These are phyloP conservation scores for Theretra japonica DNA, from an alignment of 2,888 invertebrate species.

Conservation along the genomic window DNA sequence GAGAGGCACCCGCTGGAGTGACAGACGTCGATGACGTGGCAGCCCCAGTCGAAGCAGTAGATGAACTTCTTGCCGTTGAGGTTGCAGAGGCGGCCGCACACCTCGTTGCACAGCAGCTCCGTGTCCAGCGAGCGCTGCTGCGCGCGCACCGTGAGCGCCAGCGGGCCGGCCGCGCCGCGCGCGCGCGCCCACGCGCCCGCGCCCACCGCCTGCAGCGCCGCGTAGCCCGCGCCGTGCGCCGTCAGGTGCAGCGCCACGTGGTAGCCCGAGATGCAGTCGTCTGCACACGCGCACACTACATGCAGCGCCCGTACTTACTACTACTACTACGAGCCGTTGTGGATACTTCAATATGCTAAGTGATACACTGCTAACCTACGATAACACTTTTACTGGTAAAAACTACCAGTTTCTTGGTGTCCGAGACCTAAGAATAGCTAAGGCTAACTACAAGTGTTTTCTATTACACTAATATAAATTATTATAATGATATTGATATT, in stretches of 20 bases:
- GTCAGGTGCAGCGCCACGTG: conserved; percentile 89
- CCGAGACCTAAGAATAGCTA: no score
- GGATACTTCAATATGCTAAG: no score
- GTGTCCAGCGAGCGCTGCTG: conserved; percentile 78
- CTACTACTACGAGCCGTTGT: no score
- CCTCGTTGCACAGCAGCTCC: conserved; percentile 79
- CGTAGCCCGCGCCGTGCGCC: conserved; percentile 88
- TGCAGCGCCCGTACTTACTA: no score
- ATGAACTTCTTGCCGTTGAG: conserved; percentile 76
- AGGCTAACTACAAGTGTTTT: no score
- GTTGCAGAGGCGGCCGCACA: conserved; percentile 77
- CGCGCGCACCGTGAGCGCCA: conserved; percentile 65
- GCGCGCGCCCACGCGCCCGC: conserved; percentile 80
- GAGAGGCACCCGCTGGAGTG: conserved; percentile 81
- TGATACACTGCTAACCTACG: no score
- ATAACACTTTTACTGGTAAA: no score
- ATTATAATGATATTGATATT: not conserved
- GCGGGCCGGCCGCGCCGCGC: conserved; percentile 73
- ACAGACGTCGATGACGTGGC: conserved; percentile 81
- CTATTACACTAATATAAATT: no score
- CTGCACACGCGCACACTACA: conserved; percentile 64
- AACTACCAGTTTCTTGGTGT: no score
- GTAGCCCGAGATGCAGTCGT: conserved; percentile 88
- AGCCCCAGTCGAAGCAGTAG: conserved; percentile 84
- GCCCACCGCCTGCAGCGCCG: conserved; percentile 87